A percentile compares a stretch with the other conserved stretches of the same genome.
Conservation (phyloP, 2,797 vertebrate species). For the Enoplosus armatus region DNA sequence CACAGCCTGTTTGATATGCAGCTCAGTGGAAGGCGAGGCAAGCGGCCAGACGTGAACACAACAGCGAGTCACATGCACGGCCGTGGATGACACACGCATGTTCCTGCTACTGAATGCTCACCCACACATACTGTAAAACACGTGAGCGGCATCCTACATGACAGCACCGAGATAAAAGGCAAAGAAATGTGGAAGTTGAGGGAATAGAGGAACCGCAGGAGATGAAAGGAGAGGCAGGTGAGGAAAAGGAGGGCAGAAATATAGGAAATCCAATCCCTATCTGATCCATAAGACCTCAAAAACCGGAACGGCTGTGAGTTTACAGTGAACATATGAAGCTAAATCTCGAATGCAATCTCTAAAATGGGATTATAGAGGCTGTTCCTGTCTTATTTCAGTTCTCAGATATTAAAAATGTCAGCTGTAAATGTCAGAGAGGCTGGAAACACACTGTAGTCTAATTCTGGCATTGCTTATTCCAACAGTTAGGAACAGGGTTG, state of each 20-base stretch:
- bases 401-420: slow-evolving; percentile 69
- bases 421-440: slow-evolving; percentile 68
- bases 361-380: slow-evolving; percentile 27
- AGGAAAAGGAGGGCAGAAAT: slow-evolving; percentile 4
- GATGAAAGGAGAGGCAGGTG: slow-evolving; percentile 40
- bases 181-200: slow-evolving; percentile 16
- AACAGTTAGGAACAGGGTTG: slow-evolving; percentile 21
- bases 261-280: slow-evolving; percentile 30
- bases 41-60: slow-evolving; percentile 56
- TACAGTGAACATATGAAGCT: slow-evolving; percentile 6
- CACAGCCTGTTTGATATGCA: slow-evolving; percentile 78
- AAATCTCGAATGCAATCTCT: slow-evolving; percentile 41
- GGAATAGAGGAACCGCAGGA: slow-evolving; percentile 8
- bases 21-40: slow-evolving; percentile 52
- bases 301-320: background rate
- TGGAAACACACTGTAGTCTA: slow-evolving; percentile 38
- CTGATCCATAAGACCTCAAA: slow-evolving; percentile 31
- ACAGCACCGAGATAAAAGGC: slow-evolving; percentile 29
- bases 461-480: slow-evolving; percentile 28
- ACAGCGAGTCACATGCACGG: slow-evolving; percentile 13
- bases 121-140: slow-evolving; percentile 29
- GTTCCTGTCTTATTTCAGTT: slow-evolving; percentile 38
- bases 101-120: background rate
- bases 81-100: background rate
- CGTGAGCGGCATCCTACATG: slow-evolving; percentile 8